A percentile compares a stretch with the other conserved stretches of the same genome.
phyloP scores from a whole-genome alignment of 2,888 invertebrate genomes.

The Heliconius aoede region DNA sequence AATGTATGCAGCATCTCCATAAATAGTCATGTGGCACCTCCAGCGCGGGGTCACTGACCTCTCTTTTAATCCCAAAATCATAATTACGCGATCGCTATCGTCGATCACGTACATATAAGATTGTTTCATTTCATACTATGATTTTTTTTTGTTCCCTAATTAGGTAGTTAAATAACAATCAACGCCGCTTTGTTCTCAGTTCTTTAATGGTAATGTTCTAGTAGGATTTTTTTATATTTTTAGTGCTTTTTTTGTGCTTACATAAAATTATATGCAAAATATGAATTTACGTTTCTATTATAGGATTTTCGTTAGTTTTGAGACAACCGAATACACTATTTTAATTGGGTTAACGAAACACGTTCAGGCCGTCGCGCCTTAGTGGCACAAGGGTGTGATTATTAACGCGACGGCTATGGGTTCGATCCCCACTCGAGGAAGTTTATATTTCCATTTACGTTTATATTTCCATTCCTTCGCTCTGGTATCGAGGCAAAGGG shows the following conservation, averaged over 20 bases:
- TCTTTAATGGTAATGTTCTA: constrained; percentile 32
- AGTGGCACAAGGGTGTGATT: too few relatives aligned
- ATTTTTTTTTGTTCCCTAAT: constrained; percentile 65
- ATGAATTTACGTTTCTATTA: not conserved
- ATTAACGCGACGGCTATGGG: too few relatives aligned
- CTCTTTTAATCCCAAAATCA: constrained; percentile 61
- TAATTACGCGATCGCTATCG: constrained; percentile 76
- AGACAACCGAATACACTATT: too few relatives aligned
- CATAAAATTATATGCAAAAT: not conserved
- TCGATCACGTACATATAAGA: constrained; percentile 61
- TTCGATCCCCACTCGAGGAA: too few relatives aligned
- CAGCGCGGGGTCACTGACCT: constrained; percentile 56
- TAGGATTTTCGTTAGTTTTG: too few relatives aligned
- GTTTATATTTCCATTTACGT: too few relatives aligned
- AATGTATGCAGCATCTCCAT: not conserved
- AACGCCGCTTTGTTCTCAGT: constrained; percentile 51
- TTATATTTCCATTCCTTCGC: too few relatives aligned
- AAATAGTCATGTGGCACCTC: constrained; percentile 42
- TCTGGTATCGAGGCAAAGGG: too few relatives aligned
- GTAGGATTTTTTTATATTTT: constrained; percentile 21
- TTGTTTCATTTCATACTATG: constrained; percentile 66
- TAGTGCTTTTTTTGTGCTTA: not conserved
- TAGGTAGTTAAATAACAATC: constrained; percentile 58
- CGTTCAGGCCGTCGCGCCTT: too few relatives aligned
- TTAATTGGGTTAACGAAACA: too few relatives aligned